Evolutionary conservation across 1,140 invertebrate genomes (phyloP), one percentile per base, ranked within the genome.

Genomic region (Drosophila pseudoananassae): DNA sequence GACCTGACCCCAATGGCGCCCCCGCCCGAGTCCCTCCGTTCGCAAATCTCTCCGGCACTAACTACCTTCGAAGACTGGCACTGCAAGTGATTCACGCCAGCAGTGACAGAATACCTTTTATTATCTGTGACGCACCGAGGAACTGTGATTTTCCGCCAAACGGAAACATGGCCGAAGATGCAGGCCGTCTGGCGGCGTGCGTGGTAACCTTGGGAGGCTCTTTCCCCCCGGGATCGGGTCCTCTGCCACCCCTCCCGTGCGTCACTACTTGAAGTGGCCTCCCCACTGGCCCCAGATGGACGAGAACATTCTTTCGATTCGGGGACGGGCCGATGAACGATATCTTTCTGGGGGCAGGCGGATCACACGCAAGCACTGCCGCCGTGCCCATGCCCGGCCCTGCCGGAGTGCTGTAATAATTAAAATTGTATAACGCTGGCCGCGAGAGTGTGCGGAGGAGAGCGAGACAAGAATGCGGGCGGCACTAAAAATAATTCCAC

Each of bases 1-100:
- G 74, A 54, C 54, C 75, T 78, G 75, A 78, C 75, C 75, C 68
- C 68, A 73, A 78, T 73, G 61, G 57, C 40, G 23, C 1, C 1
- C 15, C 23, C n/a, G 54, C 25, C 38, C 10, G 12, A 15, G 12
- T n/a, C 38, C 38, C 38, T 7, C 38, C 38, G n/a, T 14, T 40
- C 4, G 36, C 38, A 40, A 40, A 40, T 20, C 36, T 46, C 23
- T 20, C 12, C 17, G 12, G 17, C 23, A 17, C 17, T 43, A 40
- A 36, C 14, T 64, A 47, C 20, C 8, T 40, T 23, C 61, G 38
- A 40, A 45, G 51, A 25, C 36, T 20, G 47, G 46, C 52, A 72
- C 10, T n/a, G n/a, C 40, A 45, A 40, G 27, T 59, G 27, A 63
- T 31, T 58, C 20, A 46, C 7, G 3, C 25, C 1, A 8, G 14